Evolutionary conservation across 2,888 invertebrate genomes (phyloP).

Genomic region (Melinopterus prodromus): DNA sequence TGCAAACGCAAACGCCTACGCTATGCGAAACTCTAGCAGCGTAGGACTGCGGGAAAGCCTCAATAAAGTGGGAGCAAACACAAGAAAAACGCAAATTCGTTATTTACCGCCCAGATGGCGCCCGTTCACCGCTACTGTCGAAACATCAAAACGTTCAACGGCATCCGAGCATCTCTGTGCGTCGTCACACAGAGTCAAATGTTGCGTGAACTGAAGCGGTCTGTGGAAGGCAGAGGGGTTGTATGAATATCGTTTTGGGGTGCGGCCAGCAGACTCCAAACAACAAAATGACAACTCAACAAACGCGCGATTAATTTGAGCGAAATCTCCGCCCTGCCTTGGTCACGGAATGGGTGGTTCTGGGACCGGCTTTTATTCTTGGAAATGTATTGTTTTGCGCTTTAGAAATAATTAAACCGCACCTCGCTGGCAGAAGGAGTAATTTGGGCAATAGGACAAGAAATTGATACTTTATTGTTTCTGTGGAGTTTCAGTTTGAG

Average conservation of each 20-base stretch:
- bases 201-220: slow-evolving; percentile 17
- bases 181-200: slow-evolving; percentile 20
- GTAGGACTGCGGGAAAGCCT: background rate
- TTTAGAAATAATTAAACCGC: no score
- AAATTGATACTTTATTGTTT: no score
- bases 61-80: background rate
- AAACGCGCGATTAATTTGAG: background rate
- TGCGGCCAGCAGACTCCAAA: slow-evolving; percentile 30
- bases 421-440: no score
- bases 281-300: slow-evolving; percentile 24
- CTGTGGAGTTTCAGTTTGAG: no score
- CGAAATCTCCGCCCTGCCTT: background rate
- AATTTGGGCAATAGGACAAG: no score
- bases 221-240: slow-evolving; percentile 6
- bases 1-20: background rate
- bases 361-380: background rate
- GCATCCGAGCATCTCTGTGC: background rate
- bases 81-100: slow-evolving; percentile 13
- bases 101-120: slow-evolving; percentile 6
- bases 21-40: background rate
- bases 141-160: background rate
- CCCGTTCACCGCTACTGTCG: background rate
- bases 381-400: no score
- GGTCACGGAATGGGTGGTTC: background rate
- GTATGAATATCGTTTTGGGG: slow-evolving; percentile 22